Conservation (phyloP, 2,797 vertebrate genomes). For the Nannoperca australis region DNA sequence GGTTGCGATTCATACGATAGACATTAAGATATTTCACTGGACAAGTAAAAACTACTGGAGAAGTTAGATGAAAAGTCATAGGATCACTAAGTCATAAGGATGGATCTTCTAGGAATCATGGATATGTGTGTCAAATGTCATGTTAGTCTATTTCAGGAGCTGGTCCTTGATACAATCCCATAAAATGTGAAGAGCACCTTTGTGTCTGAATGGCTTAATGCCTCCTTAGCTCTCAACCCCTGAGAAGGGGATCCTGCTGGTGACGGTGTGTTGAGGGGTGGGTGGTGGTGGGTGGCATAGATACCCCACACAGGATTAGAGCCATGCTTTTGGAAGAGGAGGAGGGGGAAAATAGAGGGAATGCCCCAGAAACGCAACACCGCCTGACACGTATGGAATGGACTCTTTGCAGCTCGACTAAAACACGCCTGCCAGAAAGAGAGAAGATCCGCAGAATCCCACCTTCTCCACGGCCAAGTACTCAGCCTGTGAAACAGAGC, state of each 20-base stretch:
- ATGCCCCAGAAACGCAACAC: conserved; percentile 80
- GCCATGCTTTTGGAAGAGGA: conserved; percentile 47
- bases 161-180: not conserved
- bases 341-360: conserved; percentile 58
- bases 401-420: conserved; percentile 53
- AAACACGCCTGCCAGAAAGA: conserved; percentile 61
- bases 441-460: conserved; percentile 61
- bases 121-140: not conserved
- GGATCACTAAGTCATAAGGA: not conserved
- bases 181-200: conserved; percentile 19
- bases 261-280: conserved; percentile 20
- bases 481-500: conserved; percentile 63
- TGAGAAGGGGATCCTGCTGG: conserved; percentile 53
- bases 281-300: conserved; percentile 47
- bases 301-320: conserved; percentile 76
- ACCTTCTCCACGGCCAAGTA: conserved; percentile 59
- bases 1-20: not conserved
- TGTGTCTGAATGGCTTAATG: conserved; percentile 33
- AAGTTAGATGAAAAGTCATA: not conserved
- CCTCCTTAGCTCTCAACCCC: conserved; percentile 30
- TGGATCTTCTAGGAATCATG: not conserved
- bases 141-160: not conserved
- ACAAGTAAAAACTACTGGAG: not conserved
- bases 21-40: not conserved
- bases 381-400: conserved; percentile 77